Evolutionary conservation across 2,113 vertebrate genomes (phyloP), one percentile per base, ranked within the genome.

Genomic region (Callaeas wilsoni): DNA sequence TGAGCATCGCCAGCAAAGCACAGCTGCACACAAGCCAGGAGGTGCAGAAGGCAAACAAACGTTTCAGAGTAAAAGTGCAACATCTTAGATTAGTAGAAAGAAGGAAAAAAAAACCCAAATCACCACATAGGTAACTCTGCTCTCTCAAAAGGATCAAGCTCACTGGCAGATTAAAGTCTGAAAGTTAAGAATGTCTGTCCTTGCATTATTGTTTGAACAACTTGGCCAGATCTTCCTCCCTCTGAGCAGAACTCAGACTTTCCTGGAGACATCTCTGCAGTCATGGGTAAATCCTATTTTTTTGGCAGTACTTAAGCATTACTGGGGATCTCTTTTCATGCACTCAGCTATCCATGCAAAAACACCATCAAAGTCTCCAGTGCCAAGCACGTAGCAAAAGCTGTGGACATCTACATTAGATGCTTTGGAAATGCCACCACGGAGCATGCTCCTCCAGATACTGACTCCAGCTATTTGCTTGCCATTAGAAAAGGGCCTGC

Each of bases 31-130:
- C 1, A 5, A 32, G 52, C 52, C 44, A 21, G n/a, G 39, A 74
- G 20, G 17, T 23, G n/a, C 27, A 55, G 49, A 64, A 82, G 25
- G 25, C 18, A 47, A 29, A 33, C 1, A 10, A 7, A 35, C 3
- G 2, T 49, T 12, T 47, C n/a, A 10, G 13, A 8, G 44, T 46
- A 50, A 65, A 79, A 42, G 19, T 67, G 47, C 47, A 37, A 32
- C 0, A 0, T 35, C 22, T 32, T 0, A 21, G n/a, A 23, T 7
- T 2, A 63, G 13, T 9, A 29, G 11, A 55, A 89, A 79, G 22
- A 39, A 56, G 13, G 20, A 10, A 64, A 84, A 27, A 65, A 60
- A 92, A 2, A 1, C 4, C 20, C 12, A 44, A 65, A 39, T 21
- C 37, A 30, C 27, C 22, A 15, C 0, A 1, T 3, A 35, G 25